Percentiles rank a stretch among this genome's conserved stretches.
phyloP scores from a whole-genome alignment of 2,797 vertebrate species.

The Hippocampus kuda region DNA sequence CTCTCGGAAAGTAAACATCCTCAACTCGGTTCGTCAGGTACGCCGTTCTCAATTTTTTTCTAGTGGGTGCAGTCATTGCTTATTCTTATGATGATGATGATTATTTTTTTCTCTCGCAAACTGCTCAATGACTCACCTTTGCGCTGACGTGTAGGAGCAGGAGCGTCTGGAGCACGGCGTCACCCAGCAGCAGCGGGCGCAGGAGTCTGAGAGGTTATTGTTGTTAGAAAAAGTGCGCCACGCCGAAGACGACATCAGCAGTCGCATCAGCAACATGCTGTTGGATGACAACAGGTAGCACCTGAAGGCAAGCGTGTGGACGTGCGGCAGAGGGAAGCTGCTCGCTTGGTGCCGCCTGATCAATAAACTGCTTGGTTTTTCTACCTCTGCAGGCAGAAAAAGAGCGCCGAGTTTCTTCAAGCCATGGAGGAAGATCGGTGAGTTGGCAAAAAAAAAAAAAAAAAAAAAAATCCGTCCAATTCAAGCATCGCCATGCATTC shows the following conservation, averaged over 20 bases:
- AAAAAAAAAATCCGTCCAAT: background rate
- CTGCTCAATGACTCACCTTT: background rate
- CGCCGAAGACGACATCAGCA: constrained; percentile 68
- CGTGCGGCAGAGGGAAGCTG: background rate
- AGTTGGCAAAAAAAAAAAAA: constrained; percentile 12
- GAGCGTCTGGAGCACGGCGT: constrained; percentile 76
- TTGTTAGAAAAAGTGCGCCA: constrained; percentile 74
- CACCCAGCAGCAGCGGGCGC: constrained; percentile 69
- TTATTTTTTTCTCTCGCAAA: background rate
- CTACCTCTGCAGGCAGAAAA: constrained; percentile 71
- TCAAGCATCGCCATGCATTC: background rate
- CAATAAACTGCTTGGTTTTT: constrained; percentile 1
- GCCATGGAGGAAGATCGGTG: constrained; percentile 89
- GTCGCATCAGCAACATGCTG: constrained; percentile 76
- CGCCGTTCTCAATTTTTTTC: background rate
- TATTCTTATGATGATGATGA: too few species aligned
- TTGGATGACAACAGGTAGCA: constrained; percentile 76
- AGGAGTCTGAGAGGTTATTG: constrained; percentile 74
- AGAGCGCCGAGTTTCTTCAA: constrained; percentile 80
- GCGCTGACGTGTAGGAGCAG: constrained; percentile 67
- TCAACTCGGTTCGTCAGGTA: constrained; percentile 80
- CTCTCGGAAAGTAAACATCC: constrained; percentile 76
- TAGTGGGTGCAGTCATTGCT: background rate
- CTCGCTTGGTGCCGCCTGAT: background rate
- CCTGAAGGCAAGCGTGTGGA: background rate